phyloP scores from a whole-genome alignment of 2,797 vertebrate species.

The Acipenser ruthenus region DNA sequence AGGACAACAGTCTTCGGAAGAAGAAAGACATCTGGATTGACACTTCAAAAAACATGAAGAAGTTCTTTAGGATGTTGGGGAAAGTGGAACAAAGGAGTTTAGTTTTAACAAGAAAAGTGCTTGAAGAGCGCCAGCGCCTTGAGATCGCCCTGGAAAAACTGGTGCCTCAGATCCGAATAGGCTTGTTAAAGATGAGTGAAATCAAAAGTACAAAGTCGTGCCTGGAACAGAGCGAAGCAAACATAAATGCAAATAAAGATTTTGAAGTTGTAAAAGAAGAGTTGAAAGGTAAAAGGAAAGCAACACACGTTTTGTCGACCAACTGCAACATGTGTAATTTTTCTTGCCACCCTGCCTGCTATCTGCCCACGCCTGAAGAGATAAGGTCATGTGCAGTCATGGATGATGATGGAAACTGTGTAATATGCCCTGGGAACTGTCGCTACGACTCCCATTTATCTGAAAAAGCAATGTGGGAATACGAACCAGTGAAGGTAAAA shows the following conservation, averaged over 20 bases:
- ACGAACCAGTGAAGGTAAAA: constrained; percentile 21
- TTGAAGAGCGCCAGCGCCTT: constrained; percentile 29
- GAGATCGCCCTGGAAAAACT: constrained; percentile 18
- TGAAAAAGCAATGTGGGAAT: constrained; percentile 24
- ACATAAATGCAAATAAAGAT: constrained; percentile 19
- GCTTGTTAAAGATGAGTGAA: constrained; percentile 22
- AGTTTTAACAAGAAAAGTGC: constrained; percentile 20
- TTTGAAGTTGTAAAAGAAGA: constrained; percentile 25
- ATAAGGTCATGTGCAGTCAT: constrained; percentile 21
- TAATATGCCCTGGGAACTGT: constrained; percentile 25
- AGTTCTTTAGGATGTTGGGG: constrained; percentile 22
- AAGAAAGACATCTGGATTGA: constrained; percentile 17
- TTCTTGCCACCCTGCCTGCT: constrained; percentile 28
- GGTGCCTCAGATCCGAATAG: constrained; percentile 26
- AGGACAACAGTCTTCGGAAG: constrained; percentile 1
- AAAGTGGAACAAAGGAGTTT: constrained; percentile 20
- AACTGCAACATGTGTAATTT: constrained; percentile 27
- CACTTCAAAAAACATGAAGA: constrained; percentile 23
- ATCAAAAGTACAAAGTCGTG: constrained; percentile 16
- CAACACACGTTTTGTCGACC: constrained; percentile 7
- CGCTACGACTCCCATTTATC: constrained; percentile 10
- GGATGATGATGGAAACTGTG: constrained; percentile 13
- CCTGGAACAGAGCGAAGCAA: constrained; percentile 17
- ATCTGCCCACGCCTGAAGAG: constrained; percentile 12
- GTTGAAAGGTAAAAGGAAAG: constrained; percentile 8